phyloP scores from a whole-genome alignment of 1,140 invertebrate species.

The Drosophila sechellia region DNA sequence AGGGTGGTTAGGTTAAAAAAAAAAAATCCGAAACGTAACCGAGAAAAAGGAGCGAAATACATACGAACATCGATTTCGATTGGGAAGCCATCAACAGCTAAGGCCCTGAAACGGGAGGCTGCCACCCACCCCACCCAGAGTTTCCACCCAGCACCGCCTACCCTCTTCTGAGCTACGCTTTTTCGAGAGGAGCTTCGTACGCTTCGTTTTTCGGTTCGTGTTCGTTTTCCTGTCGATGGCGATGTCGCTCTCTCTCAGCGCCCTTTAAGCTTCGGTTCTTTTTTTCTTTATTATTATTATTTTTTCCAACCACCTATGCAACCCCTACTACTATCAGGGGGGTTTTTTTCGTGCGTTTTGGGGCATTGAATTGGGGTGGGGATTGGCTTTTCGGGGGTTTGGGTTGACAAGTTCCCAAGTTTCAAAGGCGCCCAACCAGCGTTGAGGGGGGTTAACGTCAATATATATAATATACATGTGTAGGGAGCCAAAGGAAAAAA shows the following conservation, averaged over 20 bases:
- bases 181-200: constrained; percentile 32
- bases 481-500: constrained; percentile 35
- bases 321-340: not conserved
- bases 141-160: not conserved
- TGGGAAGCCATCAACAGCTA: constrained; percentile 83
- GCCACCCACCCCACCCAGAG: constrained; percentile 5
- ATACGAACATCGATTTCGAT: constrained; percentile 84
- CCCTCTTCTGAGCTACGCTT: not conserved
- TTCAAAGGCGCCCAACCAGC: constrained; percentile 57
- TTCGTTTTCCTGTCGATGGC: constrained; percentile 64
- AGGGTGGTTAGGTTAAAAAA: constrained; percentile 60
- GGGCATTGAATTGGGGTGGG: constrained; percentile 67
- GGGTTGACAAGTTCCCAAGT: constrained; percentile 58
- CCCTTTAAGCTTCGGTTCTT: constrained; percentile 56
- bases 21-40: constrained; percentile 18
- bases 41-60: constrained; percentile 58
- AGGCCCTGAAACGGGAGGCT: constrained; percentile 22
- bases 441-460: constrained; percentile 17
- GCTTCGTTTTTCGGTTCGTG: constrained; percentile 47
- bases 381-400: constrained; percentile 16
- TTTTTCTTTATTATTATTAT: constrained; percentile 16
- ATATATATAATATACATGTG: constrained; percentile 66
- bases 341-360: constrained; percentile 42
- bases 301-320: constrained; percentile 6
- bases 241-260: constrained; percentile 42